A percentile compares a stretch with the other conserved stretches of the same genome.
Conservation (phyloP, 2,797 vertebrate genomes). For the Heteromormyrus szaboi region DNA sequence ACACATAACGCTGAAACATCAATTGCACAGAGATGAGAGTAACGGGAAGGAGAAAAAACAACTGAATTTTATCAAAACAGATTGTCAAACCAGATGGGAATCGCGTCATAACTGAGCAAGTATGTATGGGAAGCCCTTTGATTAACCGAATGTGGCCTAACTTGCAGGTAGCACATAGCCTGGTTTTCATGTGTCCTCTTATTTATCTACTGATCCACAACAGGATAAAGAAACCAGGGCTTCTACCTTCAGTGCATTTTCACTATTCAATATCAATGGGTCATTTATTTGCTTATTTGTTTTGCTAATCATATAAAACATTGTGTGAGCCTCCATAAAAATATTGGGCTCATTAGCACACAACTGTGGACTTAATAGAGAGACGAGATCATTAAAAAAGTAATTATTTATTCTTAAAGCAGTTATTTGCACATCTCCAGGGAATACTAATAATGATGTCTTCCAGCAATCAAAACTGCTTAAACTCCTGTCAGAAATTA, state of each 20-base stretch:
- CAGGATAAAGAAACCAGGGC: not conserved
- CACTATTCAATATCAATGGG: not conserved
- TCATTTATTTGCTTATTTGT: not conserved
- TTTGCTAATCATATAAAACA: not conserved
- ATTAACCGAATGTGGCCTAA: constrained; percentile 50
- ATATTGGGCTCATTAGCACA: constrained; percentile 57
- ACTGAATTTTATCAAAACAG: constrained; percentile 68
- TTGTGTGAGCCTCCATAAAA: not conserved
- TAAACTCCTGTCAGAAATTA: not conserved
- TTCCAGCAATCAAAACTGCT: not conserved
- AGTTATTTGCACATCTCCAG: constrained; percentile 27
- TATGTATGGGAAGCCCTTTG: constrained; percentile 51
- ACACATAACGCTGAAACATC: constrained; percentile 49
- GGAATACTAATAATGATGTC: not conserved
- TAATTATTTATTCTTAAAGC: constrained; percentile 46
- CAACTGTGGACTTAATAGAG: constrained; percentile 43
- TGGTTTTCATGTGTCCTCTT: constrained; percentile 33
- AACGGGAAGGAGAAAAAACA: constrained; percentile 39
- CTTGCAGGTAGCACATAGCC: constrained; percentile 43
- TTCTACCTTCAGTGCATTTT: not conserved
- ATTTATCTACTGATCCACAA: not conserved
- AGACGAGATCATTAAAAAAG: constrained; percentile 30
- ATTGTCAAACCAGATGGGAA: constrained; percentile 72
- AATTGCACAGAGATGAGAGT: constrained; percentile 50
- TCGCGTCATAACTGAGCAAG: constrained; percentile 58